A percentile compares a stretch with the other conserved stretches of the same genome.
These are phyloP conservation scores for Cheilosia pagana DNA, from an alignment of 2,888 invertebrate species.

Conservation along the genomic window DNA sequence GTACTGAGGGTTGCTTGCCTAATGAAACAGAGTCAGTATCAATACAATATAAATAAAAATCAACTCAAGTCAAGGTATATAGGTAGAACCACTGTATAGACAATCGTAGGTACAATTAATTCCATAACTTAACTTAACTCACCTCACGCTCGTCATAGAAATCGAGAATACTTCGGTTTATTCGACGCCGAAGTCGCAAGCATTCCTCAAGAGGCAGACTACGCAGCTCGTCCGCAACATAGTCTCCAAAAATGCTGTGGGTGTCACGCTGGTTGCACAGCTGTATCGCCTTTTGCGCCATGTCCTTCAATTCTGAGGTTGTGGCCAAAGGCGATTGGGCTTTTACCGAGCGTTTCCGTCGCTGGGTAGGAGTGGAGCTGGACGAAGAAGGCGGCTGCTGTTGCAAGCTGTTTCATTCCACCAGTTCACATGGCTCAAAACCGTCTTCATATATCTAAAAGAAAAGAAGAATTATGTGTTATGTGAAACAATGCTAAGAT, in stretches of 20 bases:
- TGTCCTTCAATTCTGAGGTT: not conserved
- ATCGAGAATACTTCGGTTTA: not conserved
- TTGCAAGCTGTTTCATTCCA: not conserved
- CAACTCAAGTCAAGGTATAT: no score
- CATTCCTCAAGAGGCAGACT: not conserved
- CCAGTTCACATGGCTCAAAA: no score
- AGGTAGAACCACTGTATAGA: no score
- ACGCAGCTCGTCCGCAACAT: slow-evolving; percentile 5
- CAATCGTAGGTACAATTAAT: no score
- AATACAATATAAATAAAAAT: no score
- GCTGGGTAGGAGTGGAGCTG: no score
- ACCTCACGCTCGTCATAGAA: no score
- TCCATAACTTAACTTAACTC: no score
- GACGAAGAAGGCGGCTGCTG: not conserved
- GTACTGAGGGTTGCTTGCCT: no score
- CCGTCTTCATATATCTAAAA: not conserved
- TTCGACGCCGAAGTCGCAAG: not conserved
- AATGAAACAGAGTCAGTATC: no score
- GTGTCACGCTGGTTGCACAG: not conserved
- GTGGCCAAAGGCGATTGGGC: not conserved
- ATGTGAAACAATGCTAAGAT: not conserved
- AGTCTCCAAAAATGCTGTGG: not conserved
- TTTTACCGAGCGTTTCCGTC: not conserved
- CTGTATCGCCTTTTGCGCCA: not conserved
- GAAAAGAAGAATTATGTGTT: no score